Percentiles rank a stretch among this genome's conserved stretches.
These are phyloP conservation scores for Chamaetylas fuelleborni DNA, from an alignment of 2,113 vertebrate species.

Conservation along the genomic window DNA sequence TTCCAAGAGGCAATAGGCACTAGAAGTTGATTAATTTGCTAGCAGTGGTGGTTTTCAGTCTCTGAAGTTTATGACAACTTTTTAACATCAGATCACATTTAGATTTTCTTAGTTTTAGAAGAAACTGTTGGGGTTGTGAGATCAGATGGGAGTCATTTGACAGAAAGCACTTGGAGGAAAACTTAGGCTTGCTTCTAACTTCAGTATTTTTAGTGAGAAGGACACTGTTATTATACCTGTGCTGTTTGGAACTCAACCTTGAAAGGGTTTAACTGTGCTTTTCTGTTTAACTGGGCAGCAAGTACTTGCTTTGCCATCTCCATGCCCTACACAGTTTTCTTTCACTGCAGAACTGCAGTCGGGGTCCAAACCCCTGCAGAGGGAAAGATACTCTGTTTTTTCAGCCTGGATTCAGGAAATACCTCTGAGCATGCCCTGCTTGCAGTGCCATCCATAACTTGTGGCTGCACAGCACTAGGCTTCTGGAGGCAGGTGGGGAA, in stretches of 20 bases:
- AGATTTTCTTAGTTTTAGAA: background rate
- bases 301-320: background rate
- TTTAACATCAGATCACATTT: background rate
- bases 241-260: background rate
- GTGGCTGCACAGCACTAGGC: background rate
- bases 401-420: background rate
- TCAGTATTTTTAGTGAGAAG: background rate
- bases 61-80: constrained; percentile 4
- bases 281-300: background rate
- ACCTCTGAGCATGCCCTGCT: background rate
- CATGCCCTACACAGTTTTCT: rapidly evolving
- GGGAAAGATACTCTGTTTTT: background rate
- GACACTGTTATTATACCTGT: background rate
- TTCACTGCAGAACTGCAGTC: rapidly evolving
- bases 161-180: background rate
- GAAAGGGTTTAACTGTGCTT: background rate
- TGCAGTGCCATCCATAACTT: background rate
- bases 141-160: background rate
- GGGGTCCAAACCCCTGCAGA: background rate
- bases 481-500: rapidly evolving
- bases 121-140: background rate
- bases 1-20: background rate
- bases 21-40: background rate
- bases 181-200: background rate
- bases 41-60: background rate